phyloP scores from a whole-genome alignment of 2,113 vertebrate species.

The Entelurus aequoreus region DNA sequence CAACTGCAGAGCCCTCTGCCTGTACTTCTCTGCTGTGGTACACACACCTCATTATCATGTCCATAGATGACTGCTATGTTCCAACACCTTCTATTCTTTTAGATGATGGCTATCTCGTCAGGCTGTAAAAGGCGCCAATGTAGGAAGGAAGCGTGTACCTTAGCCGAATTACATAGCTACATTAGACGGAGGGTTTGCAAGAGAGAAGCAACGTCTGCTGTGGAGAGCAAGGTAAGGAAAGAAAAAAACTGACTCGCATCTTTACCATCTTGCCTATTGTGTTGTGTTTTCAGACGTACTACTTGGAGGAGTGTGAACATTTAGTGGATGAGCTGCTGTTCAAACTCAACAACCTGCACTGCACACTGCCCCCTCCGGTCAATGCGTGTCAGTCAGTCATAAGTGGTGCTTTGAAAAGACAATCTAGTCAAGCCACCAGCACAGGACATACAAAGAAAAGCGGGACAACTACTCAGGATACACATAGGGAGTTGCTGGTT shows the following conservation, averaged over 20 bases:
- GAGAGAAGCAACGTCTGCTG: conserved; percentile 10
- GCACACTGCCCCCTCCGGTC: conserved; percentile 31
- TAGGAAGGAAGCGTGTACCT: conserved; percentile 39
- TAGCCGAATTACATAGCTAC: conserved; percentile 47
- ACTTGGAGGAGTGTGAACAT: conserved; percentile 74
- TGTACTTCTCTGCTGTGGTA: conserved; percentile 57
- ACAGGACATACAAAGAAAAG: conserved; percentile 3
- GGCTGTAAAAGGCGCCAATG: conserved; percentile 50
- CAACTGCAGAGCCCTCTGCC: conserved; percentile 27
- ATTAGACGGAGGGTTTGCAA: conserved; percentile 26
- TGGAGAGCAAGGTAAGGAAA: conserved; percentile 55
- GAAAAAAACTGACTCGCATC: neutral
- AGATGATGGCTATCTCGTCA: conserved; percentile 50
- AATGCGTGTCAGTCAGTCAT: neutral
- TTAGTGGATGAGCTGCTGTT: conserved; percentile 76
- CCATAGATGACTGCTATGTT: neutral
- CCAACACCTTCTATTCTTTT: neutral
- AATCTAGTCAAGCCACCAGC: neutral
- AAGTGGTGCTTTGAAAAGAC: conserved; percentile 8
- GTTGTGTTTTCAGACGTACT: conserved; percentile 59
- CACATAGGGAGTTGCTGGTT: conserved; percentile 40
- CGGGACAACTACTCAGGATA: neutral
- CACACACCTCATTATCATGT: neutral
- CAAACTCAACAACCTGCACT: conserved; percentile 64
- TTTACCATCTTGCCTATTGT: neutral